phyloP scores from a whole-genome alignment of 2,797 vertebrate genomes.

The Aldrovandia affinis region DNA sequence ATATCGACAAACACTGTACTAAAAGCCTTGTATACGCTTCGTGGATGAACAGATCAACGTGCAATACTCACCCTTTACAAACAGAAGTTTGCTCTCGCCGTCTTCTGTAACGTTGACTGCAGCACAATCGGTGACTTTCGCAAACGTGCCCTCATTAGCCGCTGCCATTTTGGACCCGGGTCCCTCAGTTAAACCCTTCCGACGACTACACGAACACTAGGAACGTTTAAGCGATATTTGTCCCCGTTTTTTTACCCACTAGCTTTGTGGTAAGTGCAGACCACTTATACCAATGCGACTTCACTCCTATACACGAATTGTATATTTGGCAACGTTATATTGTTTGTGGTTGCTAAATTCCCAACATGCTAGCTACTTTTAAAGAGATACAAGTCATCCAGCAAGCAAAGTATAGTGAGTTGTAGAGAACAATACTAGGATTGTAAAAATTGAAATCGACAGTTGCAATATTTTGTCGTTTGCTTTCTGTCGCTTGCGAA shows the following conservation, averaged over 20 bases:
- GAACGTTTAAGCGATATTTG: slow-evolving; percentile 35
- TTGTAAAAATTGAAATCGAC: not conserved
- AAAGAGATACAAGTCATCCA: not conserved
- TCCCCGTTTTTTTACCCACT: not conserved
- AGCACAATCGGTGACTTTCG: not conserved
- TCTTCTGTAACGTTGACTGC: slow-evolving; percentile 8
- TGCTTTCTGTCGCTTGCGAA: not conserved
- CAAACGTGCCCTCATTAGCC: not conserved
- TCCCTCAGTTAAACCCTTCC: slow-evolving; percentile 49
- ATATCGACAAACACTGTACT: not conserved
- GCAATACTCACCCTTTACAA: slow-evolving; percentile 60
- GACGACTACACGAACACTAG: slow-evolving; percentile 50
- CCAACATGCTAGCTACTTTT: not conserved
- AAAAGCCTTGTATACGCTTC: not conserved
- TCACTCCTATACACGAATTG: not conserved
- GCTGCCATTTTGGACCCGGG: slow-evolving; percentile 56
- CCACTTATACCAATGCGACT: not conserved
- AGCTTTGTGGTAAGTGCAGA: not conserved
- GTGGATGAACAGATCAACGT: not conserved
- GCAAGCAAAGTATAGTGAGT: not conserved
- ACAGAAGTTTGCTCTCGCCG: slow-evolving; percentile 42
- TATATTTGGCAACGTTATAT: not conserved
- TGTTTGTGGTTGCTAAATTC: not conserved
- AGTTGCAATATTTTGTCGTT: not conserved
- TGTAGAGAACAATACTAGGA: not conserved